Evolutionary conservation across 2,113 vertebrate genomes (phyloP).

Genomic region (Anser brachyrhynchus): DNA sequence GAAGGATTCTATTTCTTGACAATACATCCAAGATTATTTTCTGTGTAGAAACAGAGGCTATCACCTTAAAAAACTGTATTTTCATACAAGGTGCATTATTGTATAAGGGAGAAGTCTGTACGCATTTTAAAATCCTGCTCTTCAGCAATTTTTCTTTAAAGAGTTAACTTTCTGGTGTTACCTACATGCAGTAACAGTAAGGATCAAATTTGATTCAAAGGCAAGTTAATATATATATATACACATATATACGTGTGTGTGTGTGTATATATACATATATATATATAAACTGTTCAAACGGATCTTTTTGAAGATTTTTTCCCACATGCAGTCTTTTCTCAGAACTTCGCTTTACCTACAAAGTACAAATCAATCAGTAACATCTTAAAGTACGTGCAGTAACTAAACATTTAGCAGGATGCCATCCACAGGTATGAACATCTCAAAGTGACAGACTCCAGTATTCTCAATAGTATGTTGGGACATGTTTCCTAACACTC

Average conservation of each 20-base stretch:
- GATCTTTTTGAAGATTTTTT: not conserved
- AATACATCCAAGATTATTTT: not conserved
- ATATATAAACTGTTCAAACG: not conserved
- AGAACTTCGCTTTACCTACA: not conserved
- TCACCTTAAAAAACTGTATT: not conserved
- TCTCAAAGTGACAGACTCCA: not conserved
- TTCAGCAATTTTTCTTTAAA: not conserved
- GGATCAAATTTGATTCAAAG: not conserved
- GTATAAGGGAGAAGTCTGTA: not conserved
- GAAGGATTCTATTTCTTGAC: not conserved
- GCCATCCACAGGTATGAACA: not conserved
- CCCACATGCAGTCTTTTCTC: not conserved
- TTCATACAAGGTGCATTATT: not conserved
- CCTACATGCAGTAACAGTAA: not conserved
- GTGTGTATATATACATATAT: no score
- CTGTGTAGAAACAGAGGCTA: not conserved
- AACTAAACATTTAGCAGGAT: not conserved
- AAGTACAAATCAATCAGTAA: not conserved
- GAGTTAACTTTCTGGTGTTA: not conserved
- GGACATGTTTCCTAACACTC: not conserved
- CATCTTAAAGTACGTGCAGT: not conserved
- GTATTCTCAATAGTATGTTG: not conserved
- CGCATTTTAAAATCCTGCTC: not conserved
- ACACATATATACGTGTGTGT: no score
- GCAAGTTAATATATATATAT: no score